Conservation (phyloP, 2,888 invertebrate genomes). For the Unio delphinus region DNA sequence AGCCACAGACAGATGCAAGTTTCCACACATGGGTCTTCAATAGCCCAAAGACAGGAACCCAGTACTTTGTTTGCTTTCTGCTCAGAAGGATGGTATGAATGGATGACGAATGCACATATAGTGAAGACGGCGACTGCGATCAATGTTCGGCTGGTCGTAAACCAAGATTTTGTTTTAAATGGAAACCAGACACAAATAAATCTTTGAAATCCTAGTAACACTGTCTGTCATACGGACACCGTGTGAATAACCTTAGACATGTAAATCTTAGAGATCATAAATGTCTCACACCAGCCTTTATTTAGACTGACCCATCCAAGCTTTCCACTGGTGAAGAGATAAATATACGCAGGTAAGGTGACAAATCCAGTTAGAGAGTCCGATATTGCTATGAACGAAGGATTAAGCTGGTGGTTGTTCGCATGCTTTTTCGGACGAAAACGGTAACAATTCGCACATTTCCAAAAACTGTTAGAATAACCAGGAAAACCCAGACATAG, state of each 20-base stretch:
- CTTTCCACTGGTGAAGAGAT: too few relatives aligned
- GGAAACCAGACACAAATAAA: constrained; percentile 19
- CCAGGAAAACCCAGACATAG: too few relatives aligned
- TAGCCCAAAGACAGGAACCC: constrained; percentile 11
- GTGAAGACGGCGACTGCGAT: constrained; percentile 11
- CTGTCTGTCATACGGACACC: constrained; percentile 37
- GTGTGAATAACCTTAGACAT: constrained; percentile 31
- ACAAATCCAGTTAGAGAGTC: constrained; percentile 19
- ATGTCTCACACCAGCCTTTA: constrained; percentile 12
- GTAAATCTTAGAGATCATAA: constrained; percentile 26
- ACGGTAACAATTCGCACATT: too few relatives aligned
- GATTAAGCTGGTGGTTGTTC: too few relatives aligned
- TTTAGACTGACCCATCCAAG: background rate
- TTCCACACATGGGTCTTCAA: constrained; percentile 7
- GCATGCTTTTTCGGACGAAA: too few relatives aligned
- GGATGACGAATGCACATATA: constrained; percentile 7
- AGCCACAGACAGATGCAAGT: constrained; percentile 10
- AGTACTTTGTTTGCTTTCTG: constrained; percentile 11
- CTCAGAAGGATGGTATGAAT: constrained; percentile 13
- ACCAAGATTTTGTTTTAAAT: constrained; percentile 3
- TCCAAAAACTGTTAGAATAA: too few relatives aligned
- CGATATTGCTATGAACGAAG: constrained; percentile 3
- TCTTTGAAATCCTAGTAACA: constrained; percentile 31
- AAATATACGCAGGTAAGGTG: constrained; percentile 13
- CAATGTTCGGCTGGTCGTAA: background rate